A percentile compares a stretch with the other conserved stretches of the same genome.
Evolutionary conservation across 2,888 invertebrate species (phyloP).

Genomic region (Acanthosepion pharaonis): DNA sequence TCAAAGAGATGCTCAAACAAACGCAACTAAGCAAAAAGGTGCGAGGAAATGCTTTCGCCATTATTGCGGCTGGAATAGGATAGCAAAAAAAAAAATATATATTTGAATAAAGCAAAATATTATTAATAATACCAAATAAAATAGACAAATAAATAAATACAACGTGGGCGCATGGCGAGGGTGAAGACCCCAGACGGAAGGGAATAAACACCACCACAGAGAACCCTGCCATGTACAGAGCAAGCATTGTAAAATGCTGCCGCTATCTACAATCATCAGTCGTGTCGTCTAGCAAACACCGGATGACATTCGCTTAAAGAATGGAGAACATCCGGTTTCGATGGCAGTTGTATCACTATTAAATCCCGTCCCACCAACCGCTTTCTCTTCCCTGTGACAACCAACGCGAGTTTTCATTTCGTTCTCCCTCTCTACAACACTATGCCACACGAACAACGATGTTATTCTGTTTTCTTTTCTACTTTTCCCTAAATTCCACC

Average conservation of each 20-base stretch:
- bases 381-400: too few relatives aligned
- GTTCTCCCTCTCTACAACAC: background rate
- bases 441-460: background rate
- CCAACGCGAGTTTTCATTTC: background rate
- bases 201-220: background rate
- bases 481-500: background rate
- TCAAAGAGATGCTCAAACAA: too few relatives aligned
- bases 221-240: conserved; percentile 4
- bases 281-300: conserved; percentile 13
- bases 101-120: background rate
- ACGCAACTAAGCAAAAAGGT: too few relatives aligned
- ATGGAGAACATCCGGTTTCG: conserved; percentile 22
- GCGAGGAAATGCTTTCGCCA: too few relatives aligned
- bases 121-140: background rate
- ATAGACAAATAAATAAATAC: background rate
- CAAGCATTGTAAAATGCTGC: conserved; percentile 14
- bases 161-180: background rate
- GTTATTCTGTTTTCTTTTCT: background rate
- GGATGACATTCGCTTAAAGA: conserved; percentile 33
- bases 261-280: conserved; percentile 33
- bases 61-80: too few relatives aligned
- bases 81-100: too few relatives aligned
- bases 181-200: background rate
- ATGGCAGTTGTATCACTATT: conserved; percentile 10
- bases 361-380: background rate